Conservation (phyloP, 2,797 vertebrate species). For the Nasua narica region DNA sequence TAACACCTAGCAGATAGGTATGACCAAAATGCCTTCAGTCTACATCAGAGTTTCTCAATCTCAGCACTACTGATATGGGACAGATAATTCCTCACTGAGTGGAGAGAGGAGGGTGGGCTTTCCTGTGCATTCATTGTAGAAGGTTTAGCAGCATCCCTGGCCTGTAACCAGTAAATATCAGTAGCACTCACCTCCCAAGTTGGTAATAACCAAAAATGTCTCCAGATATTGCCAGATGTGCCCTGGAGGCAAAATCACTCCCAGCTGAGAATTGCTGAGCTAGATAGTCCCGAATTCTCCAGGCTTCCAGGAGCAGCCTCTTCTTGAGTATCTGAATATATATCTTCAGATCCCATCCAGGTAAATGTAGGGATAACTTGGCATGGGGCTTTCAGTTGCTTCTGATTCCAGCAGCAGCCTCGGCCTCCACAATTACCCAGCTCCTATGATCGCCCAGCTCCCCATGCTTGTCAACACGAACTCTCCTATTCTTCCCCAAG, state of each 20-base stretch:
- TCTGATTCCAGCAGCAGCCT: neutral
- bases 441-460: no score
- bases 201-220: neutral
- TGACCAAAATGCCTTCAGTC: neutral
- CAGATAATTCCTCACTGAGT: neutral
- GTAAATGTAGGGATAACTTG: neutral
- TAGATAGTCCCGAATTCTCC: neutral
- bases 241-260: neutral
- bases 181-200: neutral
- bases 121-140: neutral
- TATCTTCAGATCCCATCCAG: neutral
- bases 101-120: rapidly evolving
- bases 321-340: neutral
- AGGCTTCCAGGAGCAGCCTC: neutral
- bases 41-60: neutral
- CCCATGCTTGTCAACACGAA: neutral
- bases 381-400: neutral
- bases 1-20: neutral
- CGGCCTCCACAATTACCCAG: neutral
- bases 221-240: neutral
- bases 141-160: neutral
- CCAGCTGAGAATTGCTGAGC: neutral
- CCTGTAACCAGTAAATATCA: neutral
- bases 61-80: neutral
- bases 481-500: neutral